Evolutionary conservation across 2,113 vertebrate genomes (phyloP), one percentile per base, ranked within the genome.

Genomic region (Ciconia boyciana): DNA sequence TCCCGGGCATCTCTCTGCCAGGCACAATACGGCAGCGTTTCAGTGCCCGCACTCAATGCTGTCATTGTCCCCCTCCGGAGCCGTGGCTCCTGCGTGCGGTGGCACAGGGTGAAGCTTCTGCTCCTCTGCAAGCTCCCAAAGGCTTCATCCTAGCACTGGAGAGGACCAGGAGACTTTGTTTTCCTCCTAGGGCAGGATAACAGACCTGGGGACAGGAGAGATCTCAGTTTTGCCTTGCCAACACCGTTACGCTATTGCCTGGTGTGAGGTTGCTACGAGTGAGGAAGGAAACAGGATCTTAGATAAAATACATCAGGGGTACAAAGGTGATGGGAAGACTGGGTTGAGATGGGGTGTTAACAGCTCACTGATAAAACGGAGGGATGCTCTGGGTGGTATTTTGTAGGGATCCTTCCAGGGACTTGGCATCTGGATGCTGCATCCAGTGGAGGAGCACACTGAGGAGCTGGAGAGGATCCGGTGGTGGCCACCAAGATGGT

Each of bases 1-100:
- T 31, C 12, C 93, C 62, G 90, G 75, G 94, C 86, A 93, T 94
- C 96, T 92, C 96, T 90, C 94, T 77, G 93, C 97, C 97, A 97
- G 95, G 97, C 97, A 96, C 97, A 95, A 95, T 94, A 52, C 7
- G 66, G 96, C 95, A 82, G 83, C 83, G 17, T 41, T 69, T 17
- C 93, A 91, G 75, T 11, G 3, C 9, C 75, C 39, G 1, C 1
- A 0, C 57, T 95, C 96, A 97, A 97, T 96, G 95, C 81, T 12
- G 2, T 7, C 93, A 94, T 97, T 97, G 97, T 97, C 72, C 79
- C 64, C 64, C 58, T 2, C 49, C 4, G 1, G 7, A 28, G 88
- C 15, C 1, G 0, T 3, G 4, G 76, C 24, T 92, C 84, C 84
- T 11, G 81, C 20, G 11, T 29, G n/a, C 3, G 20, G 68, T 55